Evolutionary conservation across 1,140 invertebrate species (phyloP).

Genomic region (Arctopsyche grandis): DNA sequence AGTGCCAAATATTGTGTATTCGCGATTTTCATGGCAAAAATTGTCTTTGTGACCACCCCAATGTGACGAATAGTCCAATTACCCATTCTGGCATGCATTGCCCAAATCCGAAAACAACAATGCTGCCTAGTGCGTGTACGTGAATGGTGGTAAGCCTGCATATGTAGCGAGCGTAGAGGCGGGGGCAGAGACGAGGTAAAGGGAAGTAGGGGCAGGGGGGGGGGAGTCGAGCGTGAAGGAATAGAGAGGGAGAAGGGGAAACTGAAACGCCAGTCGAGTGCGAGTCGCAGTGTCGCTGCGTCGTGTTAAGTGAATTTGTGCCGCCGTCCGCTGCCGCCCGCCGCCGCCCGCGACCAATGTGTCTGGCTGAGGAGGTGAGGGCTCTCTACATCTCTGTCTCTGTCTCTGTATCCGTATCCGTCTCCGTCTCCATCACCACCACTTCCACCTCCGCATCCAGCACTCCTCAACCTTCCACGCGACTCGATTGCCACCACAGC

Average conservation of each 20-base stretch:
- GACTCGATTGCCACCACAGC: too few species aligned
- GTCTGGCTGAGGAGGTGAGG: conserved; percentile 68
- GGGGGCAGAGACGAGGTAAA: too few species aligned
- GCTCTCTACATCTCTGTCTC: background rate
- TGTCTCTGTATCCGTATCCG: too few species aligned
- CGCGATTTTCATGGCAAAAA: too few species aligned
- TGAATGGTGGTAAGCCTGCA: background rate
- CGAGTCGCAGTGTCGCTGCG: background rate
- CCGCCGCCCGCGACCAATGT: conserved; percentile 59
- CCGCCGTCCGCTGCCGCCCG: conserved; percentile 31
- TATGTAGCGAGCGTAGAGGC: background rate
- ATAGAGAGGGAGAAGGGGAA: background rate
- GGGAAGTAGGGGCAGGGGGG: too few species aligned
- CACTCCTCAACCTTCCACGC: background rate
- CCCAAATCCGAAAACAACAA: too few species aligned
- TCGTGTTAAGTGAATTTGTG: conserved; percentile 11
- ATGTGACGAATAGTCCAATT: too few species aligned
- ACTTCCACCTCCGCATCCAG: background rate
- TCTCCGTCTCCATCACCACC: too few species aligned
- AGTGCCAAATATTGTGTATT: too few species aligned
- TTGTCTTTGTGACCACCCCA: too few species aligned
- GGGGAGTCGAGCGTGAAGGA: too few species aligned
- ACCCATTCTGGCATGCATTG: too few species aligned
- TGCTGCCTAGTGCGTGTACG: background rate
- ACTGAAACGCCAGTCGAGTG: background rate